phyloP scores from a whole-genome alignment of 2,113 vertebrate species.

The Dryoscopus gambensis region DNA sequence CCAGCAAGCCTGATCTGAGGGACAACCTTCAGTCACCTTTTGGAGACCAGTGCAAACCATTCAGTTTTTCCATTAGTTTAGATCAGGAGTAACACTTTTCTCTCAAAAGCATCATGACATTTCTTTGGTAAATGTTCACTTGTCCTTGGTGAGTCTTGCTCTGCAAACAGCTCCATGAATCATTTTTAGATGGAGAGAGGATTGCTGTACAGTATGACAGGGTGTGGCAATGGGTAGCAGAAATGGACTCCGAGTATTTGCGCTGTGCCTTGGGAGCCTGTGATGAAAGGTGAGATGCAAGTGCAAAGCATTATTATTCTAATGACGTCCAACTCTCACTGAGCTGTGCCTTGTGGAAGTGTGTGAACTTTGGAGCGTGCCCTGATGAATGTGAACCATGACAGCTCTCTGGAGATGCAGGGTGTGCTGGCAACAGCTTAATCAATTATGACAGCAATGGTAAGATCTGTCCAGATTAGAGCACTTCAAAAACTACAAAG shows the following conservation, averaged over 20 bases:
- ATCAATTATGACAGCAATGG: conserved; percentile 64
- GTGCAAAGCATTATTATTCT: conserved; percentile 45
- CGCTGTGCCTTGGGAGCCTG: not conserved
- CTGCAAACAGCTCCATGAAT: not conserved
- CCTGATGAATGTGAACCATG: conserved; percentile 60
- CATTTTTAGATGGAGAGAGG: not conserved
- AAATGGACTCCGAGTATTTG: not conserved
- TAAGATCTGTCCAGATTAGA: conserved; percentile 65
- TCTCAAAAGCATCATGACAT: not conserved
- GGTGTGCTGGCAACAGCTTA: conserved; percentile 49
- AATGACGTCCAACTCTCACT: not conserved
- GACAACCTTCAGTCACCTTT: not conserved
- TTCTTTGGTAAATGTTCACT: not conserved
- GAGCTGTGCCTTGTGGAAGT: conserved; percentile 55
- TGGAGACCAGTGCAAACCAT: not conserved
- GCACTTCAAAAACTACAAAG: conserved; percentile 61
- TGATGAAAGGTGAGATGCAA: conserved; percentile 25
- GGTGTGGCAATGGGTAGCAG: not conserved
- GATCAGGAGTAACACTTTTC: not conserved
- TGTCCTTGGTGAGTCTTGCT: not conserved
- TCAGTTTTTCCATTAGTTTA: not conserved
- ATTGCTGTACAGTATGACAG: not conserved
- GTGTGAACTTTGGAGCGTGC: conserved; percentile 57
- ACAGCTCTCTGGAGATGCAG: conserved; percentile 61
- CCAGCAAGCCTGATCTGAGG: not conserved